A percentile compares a stretch with the other conserved stretches of the same genome.
Evolutionary conservation across 2,888 invertebrate species (phyloP).

Genomic region (Arctia plantaginis): DNA sequence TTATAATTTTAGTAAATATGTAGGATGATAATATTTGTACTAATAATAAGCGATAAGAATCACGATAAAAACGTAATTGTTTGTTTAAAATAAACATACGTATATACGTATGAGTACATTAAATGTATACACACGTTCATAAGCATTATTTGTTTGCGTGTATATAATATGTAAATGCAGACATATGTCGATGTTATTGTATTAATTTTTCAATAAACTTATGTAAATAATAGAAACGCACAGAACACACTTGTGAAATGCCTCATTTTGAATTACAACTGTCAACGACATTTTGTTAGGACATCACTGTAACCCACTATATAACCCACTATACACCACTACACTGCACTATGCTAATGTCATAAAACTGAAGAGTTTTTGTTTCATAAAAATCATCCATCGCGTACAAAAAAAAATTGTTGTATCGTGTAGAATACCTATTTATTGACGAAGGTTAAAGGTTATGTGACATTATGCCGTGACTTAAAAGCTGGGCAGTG

Average conservation of each 20-base stretch:
- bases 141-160: background rate
- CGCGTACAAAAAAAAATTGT: background rate
- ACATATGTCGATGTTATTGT: background rate
- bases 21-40: background rate
- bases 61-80: conserved; percentile 1
- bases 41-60: conserved; percentile 6
- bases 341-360: background rate
- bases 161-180: background rate
- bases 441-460: background rate
- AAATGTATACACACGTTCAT: background rate
- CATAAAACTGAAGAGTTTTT: background rate
- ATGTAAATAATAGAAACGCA: background rate
- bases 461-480: too few species aligned
- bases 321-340: background rate
- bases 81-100: background rate
- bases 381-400: background rate
- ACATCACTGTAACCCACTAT: background rate
- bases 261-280: background rate
- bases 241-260: background rate
- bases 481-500: too few species aligned
- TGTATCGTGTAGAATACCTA: background rate
- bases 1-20: background rate
- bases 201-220: background rate
- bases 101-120: background rate
- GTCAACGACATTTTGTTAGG: background rate